phyloP scores from a whole-genome alignment of 2,797 vertebrate species.

The Pteropus rufus region DNA sequence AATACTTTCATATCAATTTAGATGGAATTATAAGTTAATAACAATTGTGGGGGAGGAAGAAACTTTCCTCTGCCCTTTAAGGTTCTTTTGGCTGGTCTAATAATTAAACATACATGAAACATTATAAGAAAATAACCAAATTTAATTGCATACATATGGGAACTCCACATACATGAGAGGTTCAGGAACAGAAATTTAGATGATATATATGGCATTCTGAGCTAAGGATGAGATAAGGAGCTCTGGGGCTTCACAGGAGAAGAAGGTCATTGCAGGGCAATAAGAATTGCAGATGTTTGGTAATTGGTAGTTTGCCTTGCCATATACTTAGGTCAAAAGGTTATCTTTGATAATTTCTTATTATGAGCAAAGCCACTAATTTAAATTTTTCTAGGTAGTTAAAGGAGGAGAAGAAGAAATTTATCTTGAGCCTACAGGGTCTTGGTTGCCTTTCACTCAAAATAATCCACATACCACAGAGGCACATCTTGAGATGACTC shows the following conservation, averaged over 20 bases:
- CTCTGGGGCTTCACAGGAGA: neutral
- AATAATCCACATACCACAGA: neutral
- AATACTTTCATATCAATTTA: neutral
- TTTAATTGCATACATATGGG: neutral
- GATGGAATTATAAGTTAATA: neutral
- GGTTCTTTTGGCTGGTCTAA: neutral
- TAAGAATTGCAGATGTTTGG: neutral
- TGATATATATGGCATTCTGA: neutral
- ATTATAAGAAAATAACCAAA: neutral
- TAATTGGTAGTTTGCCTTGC: neutral
- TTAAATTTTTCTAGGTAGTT: neutral
- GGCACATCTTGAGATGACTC: neutral
- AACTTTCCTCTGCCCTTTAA: neutral
- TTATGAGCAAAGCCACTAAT: neutral
- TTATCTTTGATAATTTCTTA: neutral
- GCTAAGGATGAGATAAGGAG: neutral
- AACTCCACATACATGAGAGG: neutral
- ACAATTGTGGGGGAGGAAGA: neutral
- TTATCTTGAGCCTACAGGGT: neutral
- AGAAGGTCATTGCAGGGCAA: neutral
- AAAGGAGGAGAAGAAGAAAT: neutral
- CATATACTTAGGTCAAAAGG: neutral
- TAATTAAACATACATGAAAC: neutral
- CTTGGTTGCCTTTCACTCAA: neutral
- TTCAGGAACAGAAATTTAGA: neutral